Base-by-base conservation (phyloP, 2,797 vertebrate species). In the Sebastes taczanowskii region DNA sequence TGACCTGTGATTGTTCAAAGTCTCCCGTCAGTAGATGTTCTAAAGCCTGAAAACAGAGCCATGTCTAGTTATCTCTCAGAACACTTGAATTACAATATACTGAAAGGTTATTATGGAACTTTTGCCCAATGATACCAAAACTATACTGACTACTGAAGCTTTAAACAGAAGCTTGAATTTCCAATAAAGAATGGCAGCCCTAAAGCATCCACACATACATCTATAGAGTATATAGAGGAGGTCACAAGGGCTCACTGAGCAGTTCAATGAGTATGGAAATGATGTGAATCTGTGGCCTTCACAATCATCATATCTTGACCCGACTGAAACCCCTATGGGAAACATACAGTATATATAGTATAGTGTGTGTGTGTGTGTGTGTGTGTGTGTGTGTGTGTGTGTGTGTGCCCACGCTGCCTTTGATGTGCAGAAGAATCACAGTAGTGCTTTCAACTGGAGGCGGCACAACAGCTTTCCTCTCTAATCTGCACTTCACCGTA, bases 381-480 rank as follows among this genome's bases (percentile, higher is more conserved):
- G 29, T 4, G 46, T 9, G 30, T 56, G 38, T 38, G 70, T 63
- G 74, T 64, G 58, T 65, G 23, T 62, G 66, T 59, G 69, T 59
- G 78, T 59, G 53, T 32, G 20, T 8, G 64, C 75, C 75, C 77
- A 84, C 72, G 49, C 72, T 69, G 25, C 52, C 65, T 77, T 59
- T 78, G 53, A 74, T 62, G 70, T 78, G 52, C 27, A 61, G 35
- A 18, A 80, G 18, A 81, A 78, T 29, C 73, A 42, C 34, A 55
- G 66, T 55, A 59, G 65, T 34, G 73, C 34, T 71, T 78, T 67
- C 29, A 77, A 73, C 59, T 73, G 73, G 73, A 81, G 73, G 78
- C 74, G 58, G 69, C 2, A 68, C 63, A 70, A 46, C 77, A 62
- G 77, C 61, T 71, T 66, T 62, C 18, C 62, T 72, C 76, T 79